phyloP scores from a whole-genome alignment of 2,888 invertebrate species.

The Ophion slaviceki region DNA sequence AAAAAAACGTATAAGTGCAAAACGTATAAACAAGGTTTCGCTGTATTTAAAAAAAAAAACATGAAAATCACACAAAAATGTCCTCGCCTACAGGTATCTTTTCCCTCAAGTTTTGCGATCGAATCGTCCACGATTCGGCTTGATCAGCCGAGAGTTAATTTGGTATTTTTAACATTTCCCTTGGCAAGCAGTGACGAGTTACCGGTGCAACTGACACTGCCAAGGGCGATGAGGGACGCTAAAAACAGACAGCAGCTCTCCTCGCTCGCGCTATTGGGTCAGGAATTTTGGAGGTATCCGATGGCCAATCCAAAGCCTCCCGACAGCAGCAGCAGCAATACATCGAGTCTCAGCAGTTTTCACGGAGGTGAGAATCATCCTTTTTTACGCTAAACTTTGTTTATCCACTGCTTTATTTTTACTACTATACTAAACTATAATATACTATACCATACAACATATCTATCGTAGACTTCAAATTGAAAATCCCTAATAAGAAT shows the following conservation, averaged over 20 bases:
- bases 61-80: too few relatives aligned
- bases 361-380: conserved; percentile 75
- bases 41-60: too few relatives aligned
- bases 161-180: conserved; percentile 74
- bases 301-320: conserved; percentile 89
- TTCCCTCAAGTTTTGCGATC: neutral
- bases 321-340: conserved; percentile 79
- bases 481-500: too few relatives aligned
- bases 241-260: conserved; percentile 95
- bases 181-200: conserved; percentile 91
- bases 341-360: conserved; percentile 87
- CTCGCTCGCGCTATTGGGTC: conserved; percentile 94
- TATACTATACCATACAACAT: neutral
- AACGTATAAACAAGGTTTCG: too few relatives aligned
- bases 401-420: neutral
- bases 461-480: neutral
- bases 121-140: neutral
- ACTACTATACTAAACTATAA: neutral
- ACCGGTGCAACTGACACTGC: conserved; percentile 94
- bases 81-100: too few relatives aligned
- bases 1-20: too few relatives aligned
- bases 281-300: conserved; percentile 93
- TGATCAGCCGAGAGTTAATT: conserved; percentile 48
- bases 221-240: conserved; percentile 93
- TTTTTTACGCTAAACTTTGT: neutral